Evolutionary conservation across 2,888 invertebrate genomes (phyloP).

Genomic region (Lordiphosa fenestrarum): DNA sequence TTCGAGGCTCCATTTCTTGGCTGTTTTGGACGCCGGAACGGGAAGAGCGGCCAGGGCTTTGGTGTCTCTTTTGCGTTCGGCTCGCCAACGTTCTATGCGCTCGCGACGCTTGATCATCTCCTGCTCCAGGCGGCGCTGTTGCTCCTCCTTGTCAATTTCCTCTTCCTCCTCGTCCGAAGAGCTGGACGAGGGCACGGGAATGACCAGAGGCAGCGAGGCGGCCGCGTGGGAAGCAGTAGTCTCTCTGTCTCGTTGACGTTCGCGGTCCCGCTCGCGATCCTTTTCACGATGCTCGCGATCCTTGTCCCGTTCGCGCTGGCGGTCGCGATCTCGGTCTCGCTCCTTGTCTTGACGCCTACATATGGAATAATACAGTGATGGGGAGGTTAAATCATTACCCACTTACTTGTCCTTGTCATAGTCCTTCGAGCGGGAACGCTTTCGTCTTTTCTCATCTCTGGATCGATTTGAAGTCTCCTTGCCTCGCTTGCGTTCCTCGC

Average conservation of each 20-base stretch:
- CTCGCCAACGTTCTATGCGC: constrained; percentile 97
- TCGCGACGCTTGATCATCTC: constrained; percentile 98
- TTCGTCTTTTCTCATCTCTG: constrained; percentile 75
- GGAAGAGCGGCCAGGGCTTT: constrained; percentile 81
- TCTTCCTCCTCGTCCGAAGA: constrained; percentile 75
- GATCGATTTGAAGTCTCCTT: constrained; percentile 51
- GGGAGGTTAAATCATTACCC: not conserved
- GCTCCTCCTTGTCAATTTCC: constrained; percentile 88
- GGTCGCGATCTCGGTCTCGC: constrained; percentile 77
- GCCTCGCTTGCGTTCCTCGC: constrained; percentile 73
- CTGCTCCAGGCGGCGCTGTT: constrained; percentile 92
- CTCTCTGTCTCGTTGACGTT: constrained; percentile 64
- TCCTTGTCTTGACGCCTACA: constrained; percentile 61
- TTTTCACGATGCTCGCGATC: constrained; percentile 75
- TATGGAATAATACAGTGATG: not conserved
- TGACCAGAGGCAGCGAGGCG: constrained; percentile 53
- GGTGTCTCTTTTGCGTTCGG: constrained; percentile 93
- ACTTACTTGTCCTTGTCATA: constrained; percentile 75
- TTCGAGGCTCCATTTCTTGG: constrained; percentile 96
- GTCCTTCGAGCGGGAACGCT: constrained; percentile 73
- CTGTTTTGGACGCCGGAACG: constrained; percentile 82
- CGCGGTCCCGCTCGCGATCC: constrained; percentile 81
- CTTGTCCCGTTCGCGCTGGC: constrained; percentile 70
- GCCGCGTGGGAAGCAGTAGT: constrained; percentile 17
- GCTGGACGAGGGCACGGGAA: constrained; percentile 62